Evolutionary conservation across 2,113 vertebrate species (phyloP).

Genomic region (Cebidichthys violaceus): DNA sequence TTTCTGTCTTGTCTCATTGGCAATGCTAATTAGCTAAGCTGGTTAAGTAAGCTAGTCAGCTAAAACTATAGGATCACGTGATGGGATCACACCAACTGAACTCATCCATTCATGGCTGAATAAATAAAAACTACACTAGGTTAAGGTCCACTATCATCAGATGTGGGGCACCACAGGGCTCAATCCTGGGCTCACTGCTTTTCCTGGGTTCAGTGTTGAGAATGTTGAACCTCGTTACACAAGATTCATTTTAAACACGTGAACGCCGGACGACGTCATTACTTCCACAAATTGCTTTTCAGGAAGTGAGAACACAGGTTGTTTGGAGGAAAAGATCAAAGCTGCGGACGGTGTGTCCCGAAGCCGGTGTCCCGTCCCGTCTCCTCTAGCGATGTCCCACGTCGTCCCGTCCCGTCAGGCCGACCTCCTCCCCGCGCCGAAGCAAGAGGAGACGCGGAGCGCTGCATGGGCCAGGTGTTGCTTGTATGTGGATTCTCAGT

Average conservation of each 20-base stretch:
- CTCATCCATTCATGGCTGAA: neutral
- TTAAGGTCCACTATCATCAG: too few species aligned
- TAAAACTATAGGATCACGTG: neutral
- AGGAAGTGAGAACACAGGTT: neutral
- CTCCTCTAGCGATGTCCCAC: slow-evolving; percentile 40
- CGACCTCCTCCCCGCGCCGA: slow-evolving; percentile 37
- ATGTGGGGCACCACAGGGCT: slow-evolving; percentile 27
- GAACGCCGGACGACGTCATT: too few species aligned
- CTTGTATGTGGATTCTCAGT: slow-evolving; percentile 82
- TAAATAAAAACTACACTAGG: neutral
- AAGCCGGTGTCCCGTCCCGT: slow-evolving; percentile 4
- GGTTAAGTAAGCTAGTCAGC: neutral
- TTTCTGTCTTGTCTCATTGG: neutral
- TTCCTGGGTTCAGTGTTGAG: neutral
- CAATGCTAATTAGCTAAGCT: neutral
- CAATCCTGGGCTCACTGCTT: neutral
- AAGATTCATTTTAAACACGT: neutral
- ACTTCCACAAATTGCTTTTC: neutral
- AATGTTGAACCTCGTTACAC: neutral
- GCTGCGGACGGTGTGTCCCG: neutral
- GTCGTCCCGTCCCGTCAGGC: slow-evolving; percentile 36
- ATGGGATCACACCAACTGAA: neutral
- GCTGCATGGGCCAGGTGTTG: slow-evolving; percentile 83
- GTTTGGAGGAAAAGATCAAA: slow-evolving; percentile 3
- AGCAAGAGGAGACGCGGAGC: slow-evolving; percentile 48